Evolutionary conservation across 2,113 vertebrate genomes (phyloP), one percentile per base, ranked within the genome.

Genomic region (Scortum barcoo): DNA sequence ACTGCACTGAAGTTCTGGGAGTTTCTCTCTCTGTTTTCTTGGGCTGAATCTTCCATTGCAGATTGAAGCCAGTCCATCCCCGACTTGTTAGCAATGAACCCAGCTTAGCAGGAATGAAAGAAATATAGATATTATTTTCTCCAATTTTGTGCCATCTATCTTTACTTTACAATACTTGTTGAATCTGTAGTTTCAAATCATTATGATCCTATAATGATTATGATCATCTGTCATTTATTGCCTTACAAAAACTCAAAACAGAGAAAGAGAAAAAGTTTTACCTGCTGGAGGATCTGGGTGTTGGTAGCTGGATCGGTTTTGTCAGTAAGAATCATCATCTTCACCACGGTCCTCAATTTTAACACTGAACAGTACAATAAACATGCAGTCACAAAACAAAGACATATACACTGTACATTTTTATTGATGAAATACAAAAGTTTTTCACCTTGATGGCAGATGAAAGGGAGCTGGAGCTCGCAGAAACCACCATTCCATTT

Each of bases 371-470:
- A 40, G 24, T 10, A 24, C 16, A 57, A 0, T 2, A 60, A 58
- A 66, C n/a, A 30, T 19, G 14, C 36, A 20, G 2, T 60, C 13
- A 61, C 10, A 38, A 65, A 53, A 28, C 30, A 65, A 20, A 10
- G 14, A 33, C 1, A 33, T 20, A n/a, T 12, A 12, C 14, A 30
- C 17, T 58, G 22, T 72, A 6, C n/a, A 75, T 26, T 38, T 60
- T 24, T 9, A 50, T 38, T 5, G 6, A 40, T 38, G 7, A 19
- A 75, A 22, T 14, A 2, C 5, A 14, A 5, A 65, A 7, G 4
- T 5, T 7, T 36, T 24, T 19, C 50, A 89, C 88, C 81, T 82
- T 76, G 42, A 0, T 89, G 75, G 40, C 88, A 89, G 58, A 87
- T 40, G 38, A 85, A 86, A 9, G 17, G 7, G 0, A 1, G 2